phyloP scores from a whole-genome alignment of 2,888 invertebrate genomes.

The Patella pellucida region DNA sequence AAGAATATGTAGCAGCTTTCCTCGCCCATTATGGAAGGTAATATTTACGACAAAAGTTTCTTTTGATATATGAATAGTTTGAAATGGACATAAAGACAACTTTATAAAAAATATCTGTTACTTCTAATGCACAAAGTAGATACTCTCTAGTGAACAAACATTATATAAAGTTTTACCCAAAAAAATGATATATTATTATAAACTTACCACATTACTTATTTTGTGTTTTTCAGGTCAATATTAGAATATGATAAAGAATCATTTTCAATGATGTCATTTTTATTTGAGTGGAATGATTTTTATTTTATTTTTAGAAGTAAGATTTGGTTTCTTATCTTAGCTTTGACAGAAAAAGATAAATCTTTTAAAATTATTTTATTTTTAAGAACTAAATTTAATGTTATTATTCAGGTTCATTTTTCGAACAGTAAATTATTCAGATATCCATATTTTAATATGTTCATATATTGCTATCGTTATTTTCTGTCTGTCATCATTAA shows the following conservation, averaged over 20 bases:
- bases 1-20: slow-evolving; percentile 73
- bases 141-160: too few relatives aligned
- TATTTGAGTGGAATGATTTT: slow-evolving; percentile 78
- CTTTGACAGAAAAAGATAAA: not conserved
- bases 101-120: too few relatives aligned
- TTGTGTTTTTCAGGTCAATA: slow-evolving; percentile 64
- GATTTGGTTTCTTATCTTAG: slow-evolving; percentile 27
- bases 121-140: too few relatives aligned
- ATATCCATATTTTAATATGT: too few relatives aligned
- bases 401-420: not conserved
- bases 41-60: slow-evolving; percentile 6
- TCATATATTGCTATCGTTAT: too few relatives aligned
- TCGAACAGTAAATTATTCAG: not conserved
- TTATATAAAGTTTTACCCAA: too few relatives aligned
- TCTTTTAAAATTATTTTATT: not conserved
- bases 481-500: too few relatives aligned
- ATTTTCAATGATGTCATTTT: slow-evolving; percentile 74
- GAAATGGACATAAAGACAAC: too few relatives aligned
- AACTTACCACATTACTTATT: not conserved
- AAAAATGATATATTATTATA: too few relatives aligned
- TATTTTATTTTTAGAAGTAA: slow-evolving; percentile 76
- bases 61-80: too few relatives aligned
- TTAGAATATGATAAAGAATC: slow-evolving; percentile 74
- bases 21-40: slow-evolving; percentile 70
- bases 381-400: not conserved